Evolutionary conservation across 1,140 invertebrate genomes (phyloP).

Genomic region (Scaptomyza hsui): DNA sequence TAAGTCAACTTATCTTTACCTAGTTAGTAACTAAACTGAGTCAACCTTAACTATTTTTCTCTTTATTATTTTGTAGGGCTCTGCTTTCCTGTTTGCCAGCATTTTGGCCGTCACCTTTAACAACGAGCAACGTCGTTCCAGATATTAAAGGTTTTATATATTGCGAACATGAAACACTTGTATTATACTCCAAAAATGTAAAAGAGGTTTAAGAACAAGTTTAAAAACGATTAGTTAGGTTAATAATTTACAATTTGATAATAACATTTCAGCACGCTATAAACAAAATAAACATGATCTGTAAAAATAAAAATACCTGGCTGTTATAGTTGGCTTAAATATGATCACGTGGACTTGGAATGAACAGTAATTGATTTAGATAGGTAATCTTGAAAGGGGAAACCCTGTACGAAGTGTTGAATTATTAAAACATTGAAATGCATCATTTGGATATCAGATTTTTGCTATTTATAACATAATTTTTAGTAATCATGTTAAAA

Average conservation of each 20-base stretch:
- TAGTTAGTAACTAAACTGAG: conserved; percentile 4
- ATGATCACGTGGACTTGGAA: too few relatives aligned
- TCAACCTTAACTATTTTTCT: background rate
- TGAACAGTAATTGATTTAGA: too few relatives aligned
- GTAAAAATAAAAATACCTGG: too few relatives aligned
- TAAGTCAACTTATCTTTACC: conserved; percentile 16
- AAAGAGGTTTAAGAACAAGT: background rate
- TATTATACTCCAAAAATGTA: conserved; percentile 1
- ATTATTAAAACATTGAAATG: too few relatives aligned
- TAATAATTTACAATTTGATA: background rate
- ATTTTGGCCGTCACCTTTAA: conserved; percentile 61
- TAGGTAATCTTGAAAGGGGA: too few relatives aligned
- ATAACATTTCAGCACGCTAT: background rate
- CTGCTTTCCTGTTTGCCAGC: conserved; percentile 51
- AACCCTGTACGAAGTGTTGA: too few relatives aligned
- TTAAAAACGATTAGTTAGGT: background rate
- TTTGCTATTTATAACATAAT: too few relatives aligned
- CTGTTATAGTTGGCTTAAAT: too few relatives aligned
- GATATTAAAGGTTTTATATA: conserved; percentile 38
- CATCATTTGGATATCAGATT: too few relatives aligned
- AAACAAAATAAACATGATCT: too few relatives aligned
- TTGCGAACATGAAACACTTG: background rate
- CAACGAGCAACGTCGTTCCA: conserved; percentile 62
- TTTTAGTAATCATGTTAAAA: too few relatives aligned
- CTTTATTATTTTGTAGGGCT: conserved; percentile 31